Evolutionary conservation across 64 coral and sea anemone genomes (phyloP), one percentile per base, ranked within the genome.

Genomic region (Acropora tenuis): DNA sequence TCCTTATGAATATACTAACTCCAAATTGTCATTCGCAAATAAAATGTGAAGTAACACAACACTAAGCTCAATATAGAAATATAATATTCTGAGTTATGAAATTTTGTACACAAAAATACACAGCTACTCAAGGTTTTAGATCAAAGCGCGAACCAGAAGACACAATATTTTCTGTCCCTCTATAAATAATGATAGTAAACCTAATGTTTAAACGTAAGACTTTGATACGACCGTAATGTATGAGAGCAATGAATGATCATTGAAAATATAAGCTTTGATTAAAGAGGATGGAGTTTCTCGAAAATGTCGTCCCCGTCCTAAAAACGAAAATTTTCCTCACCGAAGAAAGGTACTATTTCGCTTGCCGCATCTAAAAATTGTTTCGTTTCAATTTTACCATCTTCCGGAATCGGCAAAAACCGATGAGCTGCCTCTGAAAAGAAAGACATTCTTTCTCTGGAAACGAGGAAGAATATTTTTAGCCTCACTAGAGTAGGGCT

Each of bases 341-440:
- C 97, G 68, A 99, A 99, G 89, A 99, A 99, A 8, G 97, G 97
- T 5, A 99, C 97, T 6, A 99, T 79, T 92, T 99, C 88, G 65
- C 80, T 68, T 72, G 94, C 93, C 45, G 97, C 97, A 75, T 99
- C 90, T 73, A 99, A 84, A 84, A 99, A 99, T 75, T 94, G 73
- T 49, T 86, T 86, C 4, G 97, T 99, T 75, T 99, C 94, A 16
- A 99, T 99, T 89, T 48, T 99, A 65, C 74, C 73, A 67, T 99
- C 94, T 76, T 99, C 97, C 45, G 91, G 91, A 41, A 99, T 46
- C 12, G 88, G 71, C 65, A 78, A 76, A 65, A 99, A 99, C 30
- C 89, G 77, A 46, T 89, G 84, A 86, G 91, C 91, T 49, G 97
- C 97, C 47, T 96, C 88, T 53, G 91, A 88, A 71, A 99, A 99